These are phyloP conservation scores for Oncorhynchus masou DNA, from an alignment of 2,113 vertebrate genomes.

Conservation along the genomic window DNA sequence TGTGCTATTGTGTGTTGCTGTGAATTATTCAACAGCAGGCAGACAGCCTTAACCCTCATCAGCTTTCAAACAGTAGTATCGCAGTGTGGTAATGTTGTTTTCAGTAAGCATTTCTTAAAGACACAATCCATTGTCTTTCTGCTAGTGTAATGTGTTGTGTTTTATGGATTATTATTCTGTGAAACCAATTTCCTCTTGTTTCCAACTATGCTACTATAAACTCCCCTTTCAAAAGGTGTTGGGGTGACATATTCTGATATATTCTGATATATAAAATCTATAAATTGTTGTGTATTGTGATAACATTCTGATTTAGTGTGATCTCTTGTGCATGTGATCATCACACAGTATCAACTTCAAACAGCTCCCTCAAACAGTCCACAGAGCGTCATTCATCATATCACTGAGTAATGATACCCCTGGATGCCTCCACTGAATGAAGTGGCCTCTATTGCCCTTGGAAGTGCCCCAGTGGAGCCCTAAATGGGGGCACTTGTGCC, in stretches of 20 bases:
- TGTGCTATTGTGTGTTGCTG: neutral
- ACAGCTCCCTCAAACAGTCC: neutral
- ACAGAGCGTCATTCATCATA: neutral
- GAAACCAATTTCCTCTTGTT: too few relatives aligned
- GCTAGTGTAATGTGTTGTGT: too few relatives aligned
- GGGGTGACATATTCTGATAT: too few relatives aligned
- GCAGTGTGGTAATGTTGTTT: too few relatives aligned
- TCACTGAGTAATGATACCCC: neutral
- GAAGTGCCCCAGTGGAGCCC: neutral
- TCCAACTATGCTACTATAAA: too few relatives aligned
- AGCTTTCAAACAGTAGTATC: neutral
- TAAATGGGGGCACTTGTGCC: neutral
- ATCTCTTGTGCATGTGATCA: neutral
- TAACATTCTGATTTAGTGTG: too few relatives aligned
- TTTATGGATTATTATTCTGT: too few relatives aligned
- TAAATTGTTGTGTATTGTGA: too few relatives aligned
- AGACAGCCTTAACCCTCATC: neutral
- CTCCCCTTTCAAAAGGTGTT: too few relatives aligned
- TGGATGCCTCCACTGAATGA: neutral
- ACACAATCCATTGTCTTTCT: too few relatives aligned
- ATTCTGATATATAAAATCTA: too few relatives aligned
- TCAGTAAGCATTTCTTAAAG: too few relatives aligned
- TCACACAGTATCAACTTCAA: neutral
- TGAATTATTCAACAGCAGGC: slow-evolving; percentile 2
- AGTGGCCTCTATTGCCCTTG: neutral